Evolutionary conservation across 2,113 vertebrate species (phyloP).

Genomic region (Scolopax mira): DNA sequence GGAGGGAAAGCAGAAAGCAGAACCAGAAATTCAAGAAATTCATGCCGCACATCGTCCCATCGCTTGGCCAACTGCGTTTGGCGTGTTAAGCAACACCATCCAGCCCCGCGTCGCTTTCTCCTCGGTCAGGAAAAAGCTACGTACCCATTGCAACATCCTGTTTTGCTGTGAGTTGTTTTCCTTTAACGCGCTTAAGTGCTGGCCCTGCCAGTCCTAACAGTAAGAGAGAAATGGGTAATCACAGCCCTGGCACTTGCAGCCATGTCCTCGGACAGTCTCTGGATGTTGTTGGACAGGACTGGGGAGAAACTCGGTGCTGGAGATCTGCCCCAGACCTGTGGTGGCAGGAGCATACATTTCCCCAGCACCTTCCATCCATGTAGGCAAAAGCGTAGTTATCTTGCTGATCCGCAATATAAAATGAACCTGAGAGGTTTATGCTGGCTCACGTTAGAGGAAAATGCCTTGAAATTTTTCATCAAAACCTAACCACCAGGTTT

Average conservation of each 20-base stretch:
- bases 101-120: neutral
- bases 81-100: neutral
- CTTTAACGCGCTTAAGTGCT: neutral
- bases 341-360: rapidly evolving
- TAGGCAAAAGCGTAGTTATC: neutral
- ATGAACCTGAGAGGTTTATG: neutral
- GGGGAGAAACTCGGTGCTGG: neutral
- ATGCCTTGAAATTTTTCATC: neutral
- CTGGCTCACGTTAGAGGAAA: neutral
- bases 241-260: neutral
- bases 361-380: neutral
- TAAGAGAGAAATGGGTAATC: neutral
- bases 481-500: neutral
- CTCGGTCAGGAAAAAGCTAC: neutral
- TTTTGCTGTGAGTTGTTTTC: neutral
- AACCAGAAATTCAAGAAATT: neutral
- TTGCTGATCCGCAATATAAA: neutral
- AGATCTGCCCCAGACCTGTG: neutral
- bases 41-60: rapidly evolving
- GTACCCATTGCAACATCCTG: neutral
- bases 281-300: neutral
- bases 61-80: neutral
- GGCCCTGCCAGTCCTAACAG: neutral
- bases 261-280: neutral
- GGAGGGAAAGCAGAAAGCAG: neutral